Base-by-base conservation (phyloP, 2,888 invertebrate genomes). In the Sinohyriopsis cumingii region DNA sequence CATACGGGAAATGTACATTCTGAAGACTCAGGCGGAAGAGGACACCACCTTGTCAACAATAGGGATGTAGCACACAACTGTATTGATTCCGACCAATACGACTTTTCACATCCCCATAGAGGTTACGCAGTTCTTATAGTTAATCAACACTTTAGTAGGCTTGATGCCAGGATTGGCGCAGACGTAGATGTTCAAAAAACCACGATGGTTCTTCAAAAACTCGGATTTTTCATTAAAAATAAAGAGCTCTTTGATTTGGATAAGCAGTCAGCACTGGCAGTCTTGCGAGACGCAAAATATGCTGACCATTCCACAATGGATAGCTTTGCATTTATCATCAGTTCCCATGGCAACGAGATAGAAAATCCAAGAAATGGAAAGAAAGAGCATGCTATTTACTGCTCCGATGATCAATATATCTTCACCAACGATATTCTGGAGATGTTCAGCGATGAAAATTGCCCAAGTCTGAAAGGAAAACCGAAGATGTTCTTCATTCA, bases 401-500 rank as follows among this genome's bases (percentile, higher is more conserved):
- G 75, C 66, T 63, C 77, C 5, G 77, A 77, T 55, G 75, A 75
- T 20, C 63, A 68, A 53, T 56, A 67, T 20, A 72, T 75, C 22
- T 77, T 72, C 25, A 77, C 75, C 7, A 77, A 73, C 61, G 70
- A 62, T 15, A 75, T 77, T n/a, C 59, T 73, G 53, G 74, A 77
- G 9, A 75, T 77, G 77, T 77, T 77, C 55, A 73, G 67, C 55
- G 75, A 77, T 18, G 57, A 24, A 22, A 71, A 75, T 45, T 77
- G 77, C 60, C 75, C 73, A 6, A 69, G 69, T 33, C 55, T 77
- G 33, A 68, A 66, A 54, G 68, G 69, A 20, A 77, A 77, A 67
- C 77, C 77, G 45, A 77, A 77, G 68, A 45, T 77, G 18, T 77
- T 77, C 71, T 68, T 73, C 56, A 72, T 77, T 54, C 75, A 77